Evolutionary conservation across 2,797 vertebrate species (phyloP), one percentile per base, ranked within the genome.

Genomic region (Aeoliscus strigatus): DNA sequence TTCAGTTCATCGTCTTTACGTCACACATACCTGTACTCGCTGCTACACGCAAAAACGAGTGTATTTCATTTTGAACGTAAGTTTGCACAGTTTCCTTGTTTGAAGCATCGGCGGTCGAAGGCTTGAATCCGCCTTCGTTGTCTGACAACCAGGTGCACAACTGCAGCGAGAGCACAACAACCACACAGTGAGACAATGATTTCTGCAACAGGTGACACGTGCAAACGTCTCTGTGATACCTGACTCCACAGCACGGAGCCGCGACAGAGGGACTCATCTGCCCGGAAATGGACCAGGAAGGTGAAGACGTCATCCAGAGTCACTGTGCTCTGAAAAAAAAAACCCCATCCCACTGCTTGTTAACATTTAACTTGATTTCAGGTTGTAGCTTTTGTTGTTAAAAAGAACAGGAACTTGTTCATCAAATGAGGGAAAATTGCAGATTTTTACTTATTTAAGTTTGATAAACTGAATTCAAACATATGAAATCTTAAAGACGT

Each of bases 201-300:
- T n/a, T n/a, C n/a, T n/a, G n/a, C n/a, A n/a, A n/a, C n/a, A n/a
- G n/a, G n/a, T n/a, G n/a, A n/a, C n/a, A n/a, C n/a, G n/a, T n/a
- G n/a, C n/a, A n/a, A n/a, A n/a, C n/a, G 17, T 28, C 4, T 43
- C 6, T 5, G 4, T 8, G 3, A 26, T 72, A 98, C 94, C 94
- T 91, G 86, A 47, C 66, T 76, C 96, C 94, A 98, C 6, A 95
- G 65, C 3, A 39, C 13, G 0, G 93, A 92, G 13, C 92, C 91
- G 63, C 92, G 87, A 39, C 88, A 82, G 10, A 97, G 77, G 1
- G 93, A 94, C 52, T 97, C 94, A 1, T 96, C 92, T 29, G 85
- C 81, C 61, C 84, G 89, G 59, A 97, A 87, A 60, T 86, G 87
- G 38, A 78, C 53, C 63, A 98, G 86, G 60, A 97, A 90, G 51